A percentile compares a stretch with the other conserved stretches of the same genome.
Conservation (phyloP, 2,113 vertebrate species). For the Menidia beryllina region DNA sequence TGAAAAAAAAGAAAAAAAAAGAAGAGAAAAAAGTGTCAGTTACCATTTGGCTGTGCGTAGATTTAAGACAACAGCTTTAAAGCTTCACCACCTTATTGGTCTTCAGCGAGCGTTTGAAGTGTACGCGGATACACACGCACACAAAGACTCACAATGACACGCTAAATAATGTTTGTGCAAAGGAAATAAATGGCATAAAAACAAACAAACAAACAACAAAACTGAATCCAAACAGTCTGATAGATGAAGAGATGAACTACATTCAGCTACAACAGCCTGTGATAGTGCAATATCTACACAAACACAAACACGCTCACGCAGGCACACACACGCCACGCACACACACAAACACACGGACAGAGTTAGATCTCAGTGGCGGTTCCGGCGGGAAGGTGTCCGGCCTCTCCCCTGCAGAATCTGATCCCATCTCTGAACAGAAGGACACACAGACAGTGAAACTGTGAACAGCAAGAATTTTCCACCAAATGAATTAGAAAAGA, state of each 20-base stretch:
- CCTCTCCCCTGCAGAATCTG: constrained; percentile 33
- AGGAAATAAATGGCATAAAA: constrained; percentile 58
- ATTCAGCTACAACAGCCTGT: constrained; percentile 74
- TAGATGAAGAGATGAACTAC: constrained; percentile 66
- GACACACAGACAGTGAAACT: constrained; percentile 22
- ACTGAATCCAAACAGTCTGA: constrained; percentile 39
- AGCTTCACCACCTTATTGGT: constrained; percentile 23
- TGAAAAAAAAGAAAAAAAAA: background rate
- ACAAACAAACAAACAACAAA: too few species aligned
- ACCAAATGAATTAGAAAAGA: background rate
- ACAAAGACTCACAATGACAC: constrained; percentile 7
- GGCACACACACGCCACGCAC: constrained; percentile 13
- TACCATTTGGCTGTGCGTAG: constrained; percentile 29
- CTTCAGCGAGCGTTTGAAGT: constrained; percentile 44
- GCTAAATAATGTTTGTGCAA: constrained; percentile 64
- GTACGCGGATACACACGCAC: background rate
- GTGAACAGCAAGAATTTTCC: background rate
- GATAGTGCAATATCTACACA: constrained; percentile 75
- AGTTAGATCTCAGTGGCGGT: constrained; percentile 60
- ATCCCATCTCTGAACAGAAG: constrained; percentile 74
- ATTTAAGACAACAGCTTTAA: constrained; percentile 33
- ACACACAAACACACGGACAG: constrained; percentile 7
- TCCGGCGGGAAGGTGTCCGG: constrained; percentile 14
- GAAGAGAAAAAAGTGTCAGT: constrained; percentile 28
- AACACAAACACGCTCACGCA: constrained; percentile 24